Base-by-base conservation (phyloP, 2,797 vertebrate genomes). In the Thalassophryne amazonica region DNA sequence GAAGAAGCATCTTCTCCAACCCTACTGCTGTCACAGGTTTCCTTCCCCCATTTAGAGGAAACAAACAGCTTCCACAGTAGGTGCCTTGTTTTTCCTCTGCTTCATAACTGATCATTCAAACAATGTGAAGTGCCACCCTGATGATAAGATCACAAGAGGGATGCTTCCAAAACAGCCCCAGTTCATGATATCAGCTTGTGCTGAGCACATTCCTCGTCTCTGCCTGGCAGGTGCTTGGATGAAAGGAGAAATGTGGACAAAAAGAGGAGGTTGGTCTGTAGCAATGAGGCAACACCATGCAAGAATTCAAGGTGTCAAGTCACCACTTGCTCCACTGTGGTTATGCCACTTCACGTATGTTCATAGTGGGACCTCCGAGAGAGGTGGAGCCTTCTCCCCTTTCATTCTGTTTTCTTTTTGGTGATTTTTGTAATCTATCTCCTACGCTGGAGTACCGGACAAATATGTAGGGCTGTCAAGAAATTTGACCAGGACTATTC, bases 91-190 rank as follows among this genome's bases (percentile, higher is more conserved):
- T 59, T 50, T 24, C 25, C 39, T 55, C 32, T 33, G 16, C 48
- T 22, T 70, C 48, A 46, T 31, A 73, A 35, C 47, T 73, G 58
- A 69, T 70, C 64, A 64, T 54, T 60, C 59, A 59, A 70, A 78
- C 58, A 56, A 46, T 51, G 31, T 56, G 19, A 69, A 50, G 60
- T 60, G 78, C 73, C 51, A 35, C 31, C 8, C 25, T 18, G 54
- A 60, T 28, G 57, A 78, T 67, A 57, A 59, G 52, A 69, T 83
- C 71, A 59, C 68, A 59, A 46, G 24, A 53, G 42, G 47, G 53
- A 57, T 68, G 66, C 59, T 28, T 43, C 21, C 29, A 55, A 64
- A 74, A 47, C 53, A 17, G 31, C 51, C 56, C 59, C 54, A 31
- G 48, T 69, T 32, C 67, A 37, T 28, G 2, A 8, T 41, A 51